Evolutionary conservation across 1,140 invertebrate species (phyloP), one percentile per base, ranked within the genome.

Genomic region (Plodia interpunctella): DNA sequence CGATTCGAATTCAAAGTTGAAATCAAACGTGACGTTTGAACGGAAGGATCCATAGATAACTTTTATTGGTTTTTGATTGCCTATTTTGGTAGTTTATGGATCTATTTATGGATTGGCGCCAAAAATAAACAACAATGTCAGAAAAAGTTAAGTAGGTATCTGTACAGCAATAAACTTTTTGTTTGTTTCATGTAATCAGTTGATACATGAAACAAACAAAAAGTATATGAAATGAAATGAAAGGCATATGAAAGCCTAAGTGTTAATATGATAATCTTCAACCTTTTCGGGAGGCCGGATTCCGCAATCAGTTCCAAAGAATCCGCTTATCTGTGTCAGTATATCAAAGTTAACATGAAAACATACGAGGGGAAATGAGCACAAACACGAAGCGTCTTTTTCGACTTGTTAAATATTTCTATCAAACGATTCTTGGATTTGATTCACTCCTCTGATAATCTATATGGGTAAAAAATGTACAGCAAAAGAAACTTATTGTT

Each of bases 1-100:
- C 56, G 76, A 80, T 79, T n/a, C n/a, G n/a, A n/a, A 80, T 75
- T 70, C 56, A 62, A 60, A 59, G 51, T 60, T 44, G 38, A 44
- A 44, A 44, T 44, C 28, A 44, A 59, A 64, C 54, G 62, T 63
- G 61, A 67, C 35, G 49, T 54, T 62, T 32, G 55, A 62, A 59
- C 66, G 66, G 62, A 72, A 63, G 60, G 38, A 44, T 15, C 38
- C 38, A 44, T 44, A 44, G 15, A 44, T 65, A 52, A 21, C 8
- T 8, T 25, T 53, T 53, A 53, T 21, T 20, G n/a, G n/a, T n/a
- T n/a, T 5, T 51, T 51, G 32, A 35, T 35, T 25, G 21, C 21
- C 21, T 25, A 25, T 3, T 25, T 25, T 25, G 21, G 21, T 3
- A 25, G n/a, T n/a, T 25, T 25, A 25, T 25, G 21, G 6, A 25